Base-by-base conservation (phyloP, 1,140 invertebrate species). In the Oscheius sp. region DNA sequence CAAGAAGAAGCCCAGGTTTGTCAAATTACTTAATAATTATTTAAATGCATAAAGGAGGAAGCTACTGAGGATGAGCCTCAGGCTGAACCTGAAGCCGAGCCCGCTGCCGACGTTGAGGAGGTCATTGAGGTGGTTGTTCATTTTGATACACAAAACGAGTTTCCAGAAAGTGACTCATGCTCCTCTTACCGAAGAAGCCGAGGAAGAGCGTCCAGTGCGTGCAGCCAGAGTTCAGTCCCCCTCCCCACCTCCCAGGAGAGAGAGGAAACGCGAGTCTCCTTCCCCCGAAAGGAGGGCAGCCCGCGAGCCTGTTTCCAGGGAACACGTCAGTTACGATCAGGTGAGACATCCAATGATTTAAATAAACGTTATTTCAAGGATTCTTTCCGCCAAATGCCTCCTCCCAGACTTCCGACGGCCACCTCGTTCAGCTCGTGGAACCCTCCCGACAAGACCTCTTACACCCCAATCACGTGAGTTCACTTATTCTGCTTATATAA, bases 321-420 rank as follows among this genome's bases (percentile, higher is more conserved):
- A 83, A 34, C 81, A 84, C 38, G 68, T 72, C 26, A 76, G 79
- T 34, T 83, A 83, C 55, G 82, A 83, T 69, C 78, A 81, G 62
- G 77, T 82, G 32, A 32, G 29, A 2, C 31, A 74, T 23, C 13
- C 18, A 10, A 63, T 38, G 52, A n/a, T 66, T 0, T 61, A 45
- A 45, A 45, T 45, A 18, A 0, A 45, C 42, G 23, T 18, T 45
- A 45, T 18, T 0, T 45, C 0, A 15, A 68, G 20, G 81, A 83
- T 59, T 78, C 78, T 1, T 78, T 79, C 71, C 42, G 65, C 3
- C 71, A 79, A 46, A 66, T 77, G 20, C 73, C 78, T 23, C 82
- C 82, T 32, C 59, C 81, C 28, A 68, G 81, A 38, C 46, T 83
- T 28, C 82, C 81, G 23, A 73, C 80, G 20, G 65, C 66, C 38